A percentile compares a stretch with the other conserved stretches of the same genome.
phyloP scores from a whole-genome alignment of 2,888 invertebrate species.

The Exephanes ischioxanthus region DNA sequence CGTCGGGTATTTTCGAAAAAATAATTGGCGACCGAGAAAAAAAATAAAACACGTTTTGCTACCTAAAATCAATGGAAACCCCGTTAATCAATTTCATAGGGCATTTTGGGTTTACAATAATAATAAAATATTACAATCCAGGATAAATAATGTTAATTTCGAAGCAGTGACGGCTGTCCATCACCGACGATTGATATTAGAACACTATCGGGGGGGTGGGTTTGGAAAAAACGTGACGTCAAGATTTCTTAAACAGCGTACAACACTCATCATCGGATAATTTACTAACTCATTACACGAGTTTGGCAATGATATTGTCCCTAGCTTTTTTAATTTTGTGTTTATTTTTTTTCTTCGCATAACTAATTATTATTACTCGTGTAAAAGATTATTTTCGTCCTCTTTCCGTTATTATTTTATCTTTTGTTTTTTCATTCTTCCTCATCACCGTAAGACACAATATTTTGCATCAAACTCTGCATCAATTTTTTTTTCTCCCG shows the following conservation, averaged over 20 bases:
- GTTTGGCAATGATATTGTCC: slow-evolving; percentile 85
- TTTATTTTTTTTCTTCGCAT: slow-evolving; percentile 41
- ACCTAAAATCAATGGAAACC: neutral
- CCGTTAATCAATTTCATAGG: neutral
- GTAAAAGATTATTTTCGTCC: slow-evolving; percentile 70
- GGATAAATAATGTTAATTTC: slow-evolving; percentile 12
- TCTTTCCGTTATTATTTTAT: slow-evolving; percentile 34
- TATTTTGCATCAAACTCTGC: slow-evolving; percentile 68
- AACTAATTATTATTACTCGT: slow-evolving; percentile 68
- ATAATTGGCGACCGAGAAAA: neutral
- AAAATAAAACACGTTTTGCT: neutral
- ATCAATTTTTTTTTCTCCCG: slow-evolving; percentile 51
- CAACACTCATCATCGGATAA: slow-evolving; percentile 72
- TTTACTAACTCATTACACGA: slow-evolving; percentile 81
- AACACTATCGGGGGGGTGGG: slow-evolving; percentile 45
- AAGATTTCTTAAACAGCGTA: slow-evolving; percentile 59
- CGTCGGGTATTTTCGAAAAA: neutral
- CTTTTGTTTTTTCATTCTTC: slow-evolving; percentile 22
- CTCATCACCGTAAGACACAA: slow-evolving; percentile 70
- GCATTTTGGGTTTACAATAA: neutral
- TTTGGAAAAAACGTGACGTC: slow-evolving; percentile 31
- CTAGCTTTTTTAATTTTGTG: slow-evolving; percentile 78
- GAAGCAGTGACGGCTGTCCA: neutral
- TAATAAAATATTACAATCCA: neutral
- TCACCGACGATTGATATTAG: slow-evolving; percentile 39